These are phyloP conservation scores for Euplagia quadripunctaria DNA, from an alignment of 2,888 invertebrate species.

Conservation along the genomic window DNA sequence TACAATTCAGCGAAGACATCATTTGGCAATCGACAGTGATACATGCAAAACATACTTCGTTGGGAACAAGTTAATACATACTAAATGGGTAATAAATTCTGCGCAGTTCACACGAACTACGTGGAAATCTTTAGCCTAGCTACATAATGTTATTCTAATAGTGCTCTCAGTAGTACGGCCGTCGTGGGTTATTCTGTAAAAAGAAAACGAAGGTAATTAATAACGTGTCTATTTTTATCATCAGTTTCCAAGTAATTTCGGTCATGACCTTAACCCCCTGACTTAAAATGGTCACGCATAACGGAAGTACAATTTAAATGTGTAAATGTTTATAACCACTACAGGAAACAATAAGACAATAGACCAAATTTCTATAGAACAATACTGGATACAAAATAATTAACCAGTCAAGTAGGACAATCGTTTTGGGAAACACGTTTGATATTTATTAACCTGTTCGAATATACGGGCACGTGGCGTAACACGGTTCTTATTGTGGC, in stretches of 20 bases:
- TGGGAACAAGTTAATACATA: conserved; percentile 18
- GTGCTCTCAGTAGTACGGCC: conserved; percentile 92
- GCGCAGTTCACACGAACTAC: conserved; percentile 1
- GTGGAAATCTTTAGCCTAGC: conserved; percentile 16
- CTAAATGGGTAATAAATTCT: conserved; percentile 3
- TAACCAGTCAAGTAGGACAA: conserved; percentile 7
- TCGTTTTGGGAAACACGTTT: conserved; percentile 34
- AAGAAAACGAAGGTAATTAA: conserved; percentile 48
- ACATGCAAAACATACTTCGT: conserved; percentile 10
- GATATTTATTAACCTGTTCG: conserved; percentile 20
- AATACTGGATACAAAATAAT: conserved; percentile 2
- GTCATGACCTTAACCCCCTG: neutral
- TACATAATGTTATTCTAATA: conserved; percentile 14
- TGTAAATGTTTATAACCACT: neutral
- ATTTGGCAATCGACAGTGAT: conserved; percentile 19
- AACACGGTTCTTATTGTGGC: conserved; percentile 27
- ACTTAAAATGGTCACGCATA: neutral
- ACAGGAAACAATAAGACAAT: neutral
- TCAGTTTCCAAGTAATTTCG: neutral
- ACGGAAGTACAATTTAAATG: neutral
- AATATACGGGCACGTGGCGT: neutral
- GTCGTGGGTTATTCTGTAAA: conserved; percentile 94
- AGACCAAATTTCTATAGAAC: neutral
- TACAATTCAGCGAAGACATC: conserved; percentile 16
- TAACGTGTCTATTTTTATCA: neutral